Base-by-base conservation (phyloP, 2,797 vertebrate genomes). In the Dendrocincla tyrannina region DNA sequence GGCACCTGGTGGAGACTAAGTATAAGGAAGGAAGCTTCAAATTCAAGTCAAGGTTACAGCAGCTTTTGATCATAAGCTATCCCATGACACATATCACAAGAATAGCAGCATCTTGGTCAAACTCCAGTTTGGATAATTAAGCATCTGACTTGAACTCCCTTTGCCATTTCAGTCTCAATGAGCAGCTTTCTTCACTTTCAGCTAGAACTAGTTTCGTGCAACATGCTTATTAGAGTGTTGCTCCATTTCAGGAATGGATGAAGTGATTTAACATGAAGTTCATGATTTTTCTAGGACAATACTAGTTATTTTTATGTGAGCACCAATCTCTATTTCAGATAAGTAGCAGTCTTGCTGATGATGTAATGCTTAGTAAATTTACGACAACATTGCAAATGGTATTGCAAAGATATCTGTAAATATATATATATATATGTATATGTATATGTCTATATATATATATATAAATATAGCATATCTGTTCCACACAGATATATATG, bases 21-120 rank as follows among this genome's bases (percentile, higher is more conserved):
- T 77, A 37, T 70, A 80, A 84, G 77, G 50, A 86, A 73, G 17
- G 8, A 88, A 95, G 19, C 49, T 96, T 56, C 73, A 84, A 46
- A 78, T 1, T 84, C 50, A 88, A 82, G 70, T 62, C 41, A 37
- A 86, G 32, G 37, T 92, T 93, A 56, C 13, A 37, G 82, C 28
- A 82, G 44, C 44, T 87, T 93, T 94, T 87, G 67, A 82, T 94
- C 62, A 56, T 27, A 14, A 92, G 75, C 44, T 88, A 79, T 69
- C 83, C 44, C 63, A 33, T 87, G 81, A 82, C 77, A 82, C 6
- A 1, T 46, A 90, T 77, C 88, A 94, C 74, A 79, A 74, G 81
- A 91, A 77, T 0, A 91, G 56, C 83, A 91, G 52, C 53, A 85
- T 85, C 77, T 89, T 89, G 80, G 37, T 92, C 67, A 60, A 80